Evolutionary conservation across 2,797 vertebrate species (phyloP).

Genomic region (Myripristis jacobus): DNA sequence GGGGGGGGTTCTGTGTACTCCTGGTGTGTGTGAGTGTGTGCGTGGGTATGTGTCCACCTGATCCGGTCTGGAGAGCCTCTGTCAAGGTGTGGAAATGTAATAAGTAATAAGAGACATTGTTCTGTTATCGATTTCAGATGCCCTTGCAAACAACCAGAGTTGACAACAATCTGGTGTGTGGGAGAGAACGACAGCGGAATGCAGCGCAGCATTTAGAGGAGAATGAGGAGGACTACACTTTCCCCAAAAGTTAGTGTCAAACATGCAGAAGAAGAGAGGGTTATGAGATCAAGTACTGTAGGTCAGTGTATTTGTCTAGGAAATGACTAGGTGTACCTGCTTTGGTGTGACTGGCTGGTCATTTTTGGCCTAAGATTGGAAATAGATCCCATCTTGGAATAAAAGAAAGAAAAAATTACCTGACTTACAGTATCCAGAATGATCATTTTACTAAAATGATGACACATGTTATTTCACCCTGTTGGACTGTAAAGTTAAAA

Average conservation of each 20-base stretch:
- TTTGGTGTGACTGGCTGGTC: no score
- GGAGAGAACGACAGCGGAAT: constrained; percentile 8
- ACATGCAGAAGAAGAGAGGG: no score
- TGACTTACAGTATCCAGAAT: no score
- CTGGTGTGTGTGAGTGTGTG: constrained; percentile 4
- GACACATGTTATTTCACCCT: no score
- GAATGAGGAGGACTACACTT: constrained; percentile 14
- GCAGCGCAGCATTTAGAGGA: not conserved
- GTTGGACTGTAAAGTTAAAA: not conserved
- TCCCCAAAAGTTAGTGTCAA: not conserved
- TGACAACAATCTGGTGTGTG: constrained; percentile 51
- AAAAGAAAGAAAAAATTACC: no score
- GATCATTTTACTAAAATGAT: no score
- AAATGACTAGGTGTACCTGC: not conserved
- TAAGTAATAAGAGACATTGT: constrained; percentile 65
- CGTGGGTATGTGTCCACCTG: constrained; percentile 28
- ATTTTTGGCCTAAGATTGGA: no score
- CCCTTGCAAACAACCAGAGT: constrained; percentile 74
- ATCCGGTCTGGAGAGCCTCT: constrained; percentile 41
- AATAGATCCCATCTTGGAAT: no score
- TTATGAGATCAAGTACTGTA: not conserved
- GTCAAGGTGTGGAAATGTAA: constrained; percentile 62
- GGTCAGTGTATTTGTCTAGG: not conserved
- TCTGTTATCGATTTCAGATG: constrained; percentile 70
- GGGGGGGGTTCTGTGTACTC: not conserved